Evolutionary conservation across 2,113 vertebrate genomes (phyloP).

Genomic region (Limanda limanda): DNA sequence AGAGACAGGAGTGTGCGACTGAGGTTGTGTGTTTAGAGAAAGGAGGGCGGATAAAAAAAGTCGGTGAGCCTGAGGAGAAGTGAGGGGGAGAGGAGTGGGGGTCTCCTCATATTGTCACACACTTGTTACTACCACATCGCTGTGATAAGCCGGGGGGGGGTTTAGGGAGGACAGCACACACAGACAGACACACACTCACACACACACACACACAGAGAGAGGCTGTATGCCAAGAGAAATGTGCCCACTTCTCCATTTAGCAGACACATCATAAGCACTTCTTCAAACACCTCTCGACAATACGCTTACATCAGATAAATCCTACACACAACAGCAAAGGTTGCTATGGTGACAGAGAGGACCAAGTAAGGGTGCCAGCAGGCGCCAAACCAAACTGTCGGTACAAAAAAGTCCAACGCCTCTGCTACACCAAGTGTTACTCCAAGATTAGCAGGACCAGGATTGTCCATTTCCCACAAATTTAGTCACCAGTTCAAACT

Average conservation of each 20-base stretch:
- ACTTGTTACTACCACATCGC: slow-evolving; percentile 59
- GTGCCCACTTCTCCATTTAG: slow-evolving; percentile 36
- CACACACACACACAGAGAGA: slow-evolving; percentile 20
- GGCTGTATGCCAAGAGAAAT: slow-evolving; percentile 51
- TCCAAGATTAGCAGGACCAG: too few species aligned
- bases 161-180: slow-evolving; percentile 26
- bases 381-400: neutral
- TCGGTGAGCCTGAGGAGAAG: slow-evolving; percentile 25
- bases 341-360: slow-evolving; percentile 10
- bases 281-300: slow-evolving; percentile 30
- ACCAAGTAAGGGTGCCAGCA: neutral
- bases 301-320: slow-evolving; percentile 6
- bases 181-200: slow-evolving; percentile 20
- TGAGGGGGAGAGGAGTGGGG: slow-evolving; percentile 21
- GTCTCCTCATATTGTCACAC: slow-evolving; percentile 47
- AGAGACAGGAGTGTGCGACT: slow-evolving; percentile 1
- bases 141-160: slow-evolving; percentile 32
- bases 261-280: slow-evolving; percentile 17
- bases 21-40: neutral
- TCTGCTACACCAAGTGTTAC: too few species aligned
- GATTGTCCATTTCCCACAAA: too few species aligned
- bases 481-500: too few species aligned
- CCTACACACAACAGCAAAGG: slow-evolving; percentile 3
- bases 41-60: slow-evolving; percentile 42
- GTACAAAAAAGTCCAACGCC: neutral